Conservation (phyloP, 1,140 invertebrate species). For the Bombyx mori region DNA sequence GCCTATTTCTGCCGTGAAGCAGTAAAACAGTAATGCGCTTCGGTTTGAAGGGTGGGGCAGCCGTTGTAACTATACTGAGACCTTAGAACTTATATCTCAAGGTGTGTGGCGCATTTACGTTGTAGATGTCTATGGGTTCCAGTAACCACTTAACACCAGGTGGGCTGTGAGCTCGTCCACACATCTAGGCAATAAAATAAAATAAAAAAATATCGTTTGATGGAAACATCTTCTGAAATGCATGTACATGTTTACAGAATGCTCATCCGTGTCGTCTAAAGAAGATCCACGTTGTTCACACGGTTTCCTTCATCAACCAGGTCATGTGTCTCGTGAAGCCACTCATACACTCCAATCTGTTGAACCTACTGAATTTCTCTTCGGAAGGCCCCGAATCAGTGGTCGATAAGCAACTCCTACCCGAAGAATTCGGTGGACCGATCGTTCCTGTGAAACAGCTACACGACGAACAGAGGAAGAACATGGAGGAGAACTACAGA, state of each 20-base stretch:
- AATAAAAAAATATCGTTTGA: too few species aligned
- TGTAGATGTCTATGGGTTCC: too few species aligned
- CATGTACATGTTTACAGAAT: conserved; percentile 55
- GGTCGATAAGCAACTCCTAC: conserved; percentile 58
- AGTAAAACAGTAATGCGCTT: too few species aligned
- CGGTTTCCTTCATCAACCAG: conserved; percentile 75
- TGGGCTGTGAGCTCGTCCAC: too few species aligned
- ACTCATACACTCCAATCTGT: conserved; percentile 72
- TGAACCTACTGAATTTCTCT: conserved; percentile 71
- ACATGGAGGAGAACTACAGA: conserved; percentile 63
- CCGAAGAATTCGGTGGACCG: conserved; percentile 67
- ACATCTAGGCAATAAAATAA: too few species aligned
- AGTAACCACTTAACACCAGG: too few species aligned
- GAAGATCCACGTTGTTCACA: conserved; percentile 74
- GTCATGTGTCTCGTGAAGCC: conserved; percentile 74
- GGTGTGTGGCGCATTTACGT: too few species aligned
- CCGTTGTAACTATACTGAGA: too few species aligned
- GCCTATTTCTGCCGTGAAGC: too few species aligned
- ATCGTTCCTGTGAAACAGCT: conserved; percentile 55
- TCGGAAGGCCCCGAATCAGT: conserved; percentile 61
- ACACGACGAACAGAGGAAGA: conserved; percentile 60
- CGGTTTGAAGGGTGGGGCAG: too few species aligned
- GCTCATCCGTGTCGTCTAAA: conserved; percentile 74
- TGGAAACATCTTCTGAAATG: too few species aligned
- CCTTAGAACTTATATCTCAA: too few species aligned